phyloP scores from a whole-genome alignment of 2,113 vertebrate species.

The Leptosomus discolor region DNA sequence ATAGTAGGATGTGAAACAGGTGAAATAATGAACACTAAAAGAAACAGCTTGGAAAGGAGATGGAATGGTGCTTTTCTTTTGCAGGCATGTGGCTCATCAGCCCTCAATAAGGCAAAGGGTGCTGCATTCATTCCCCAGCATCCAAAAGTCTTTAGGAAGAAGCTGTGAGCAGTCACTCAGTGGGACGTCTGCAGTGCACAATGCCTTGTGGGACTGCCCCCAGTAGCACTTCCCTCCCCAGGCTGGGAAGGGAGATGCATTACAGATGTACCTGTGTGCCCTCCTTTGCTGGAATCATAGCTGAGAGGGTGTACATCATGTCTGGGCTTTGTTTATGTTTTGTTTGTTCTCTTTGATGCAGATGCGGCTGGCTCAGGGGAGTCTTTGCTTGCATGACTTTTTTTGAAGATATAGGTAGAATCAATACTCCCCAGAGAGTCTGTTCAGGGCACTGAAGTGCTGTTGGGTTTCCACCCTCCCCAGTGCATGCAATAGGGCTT shows the following conservation, averaged over 20 bases:
- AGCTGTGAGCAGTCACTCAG: background rate
- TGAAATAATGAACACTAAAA: background rate
- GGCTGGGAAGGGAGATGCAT: background rate
- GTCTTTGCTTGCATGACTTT: background rate
- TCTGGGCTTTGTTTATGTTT: background rate
- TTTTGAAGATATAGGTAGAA: background rate
- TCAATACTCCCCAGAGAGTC: background rate
- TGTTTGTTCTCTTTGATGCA: background rate
- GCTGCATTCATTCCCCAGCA: background rate
- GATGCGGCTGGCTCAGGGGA: background rate
- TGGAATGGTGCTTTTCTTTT: background rate
- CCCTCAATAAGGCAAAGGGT: background rate
- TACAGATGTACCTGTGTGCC: background rate
- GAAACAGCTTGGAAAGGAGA: background rate
- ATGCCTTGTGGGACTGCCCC: background rate
- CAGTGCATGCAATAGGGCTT: background rate
- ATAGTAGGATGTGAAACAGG: background rate
- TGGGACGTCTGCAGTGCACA: background rate
- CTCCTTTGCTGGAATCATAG: background rate
- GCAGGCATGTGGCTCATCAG: background rate
- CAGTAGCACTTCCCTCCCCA: background rate
- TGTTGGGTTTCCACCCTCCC: background rate
- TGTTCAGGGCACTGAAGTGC: background rate
- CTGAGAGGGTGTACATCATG: background rate
- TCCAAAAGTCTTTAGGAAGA: background rate